Conservation (phyloP, 2,113 vertebrate genomes). For the Oreamnos americanus region DNA sequence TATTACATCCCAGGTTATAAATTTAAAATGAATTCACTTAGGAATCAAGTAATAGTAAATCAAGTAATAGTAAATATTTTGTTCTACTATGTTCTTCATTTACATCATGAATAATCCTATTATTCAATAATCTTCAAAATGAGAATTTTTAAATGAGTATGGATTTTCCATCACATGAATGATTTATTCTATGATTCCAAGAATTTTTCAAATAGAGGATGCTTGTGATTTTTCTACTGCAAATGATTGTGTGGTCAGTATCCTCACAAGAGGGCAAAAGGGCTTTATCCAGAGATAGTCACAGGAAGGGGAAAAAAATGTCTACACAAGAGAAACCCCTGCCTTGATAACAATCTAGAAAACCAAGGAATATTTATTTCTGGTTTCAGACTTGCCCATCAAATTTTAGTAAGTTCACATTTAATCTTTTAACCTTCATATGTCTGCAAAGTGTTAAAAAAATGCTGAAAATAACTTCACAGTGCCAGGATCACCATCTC, state of each 20-base stretch:
- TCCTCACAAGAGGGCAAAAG: neutral
- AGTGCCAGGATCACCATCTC: neutral
- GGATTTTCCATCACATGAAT: neutral
- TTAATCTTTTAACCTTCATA: conserved; percentile 35
- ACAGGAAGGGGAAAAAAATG: neutral
- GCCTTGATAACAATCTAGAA: neutral
- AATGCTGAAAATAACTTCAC: conserved; percentile 23
- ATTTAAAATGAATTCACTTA: neutral
- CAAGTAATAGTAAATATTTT: neutral
- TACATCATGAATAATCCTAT: neutral
- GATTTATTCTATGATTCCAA: conserved; percentile 16
- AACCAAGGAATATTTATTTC: conserved; percentile 1
- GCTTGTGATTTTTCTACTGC: neutral
- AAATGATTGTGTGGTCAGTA: neutral
- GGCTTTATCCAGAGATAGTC: conserved; percentile 1
- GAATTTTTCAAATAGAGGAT: neutral
- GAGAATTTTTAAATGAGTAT: neutral
- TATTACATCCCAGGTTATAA: neutral
- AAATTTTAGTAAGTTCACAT: neutral
- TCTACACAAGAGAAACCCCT: neutral
- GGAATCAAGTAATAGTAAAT: neutral
- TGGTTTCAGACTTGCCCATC: neutral
- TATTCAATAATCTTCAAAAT: neutral
- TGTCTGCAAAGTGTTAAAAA: conserved; percentile 17
- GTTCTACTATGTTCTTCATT: neutral